These are phyloP conservation scores for Amiota minor DNA, from an alignment of 2,888 invertebrate genomes.

Conservation along the genomic window DNA sequence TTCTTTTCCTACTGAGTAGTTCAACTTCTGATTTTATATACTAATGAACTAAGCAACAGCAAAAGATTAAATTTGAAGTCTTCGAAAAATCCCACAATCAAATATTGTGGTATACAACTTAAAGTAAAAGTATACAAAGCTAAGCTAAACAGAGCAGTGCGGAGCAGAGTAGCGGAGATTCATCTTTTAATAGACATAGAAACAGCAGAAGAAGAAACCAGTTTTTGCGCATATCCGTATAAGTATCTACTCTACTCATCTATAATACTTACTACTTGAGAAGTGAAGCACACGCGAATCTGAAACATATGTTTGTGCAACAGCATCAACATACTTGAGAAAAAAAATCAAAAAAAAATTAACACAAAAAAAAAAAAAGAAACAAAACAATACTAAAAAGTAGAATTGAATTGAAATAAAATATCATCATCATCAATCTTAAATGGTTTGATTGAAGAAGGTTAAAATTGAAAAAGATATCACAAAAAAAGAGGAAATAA, in stretches of 20 bases:
- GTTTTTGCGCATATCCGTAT: not conserved
- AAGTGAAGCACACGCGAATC: conserved; percentile 17
- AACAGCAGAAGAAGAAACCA: not conserved
- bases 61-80: too few species aligned
- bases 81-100: too few species aligned
- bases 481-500: too few species aligned
- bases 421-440: too few species aligned
- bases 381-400: not conserved
- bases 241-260: not conserved
- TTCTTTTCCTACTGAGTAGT: too few species aligned
- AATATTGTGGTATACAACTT: too few species aligned
- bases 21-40: too few species aligned
- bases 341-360: conserved; percentile 1
- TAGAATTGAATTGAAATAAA: too few species aligned
- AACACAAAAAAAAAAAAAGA: not conserved
- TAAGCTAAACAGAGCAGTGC: not conserved
- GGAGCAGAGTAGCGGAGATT: not conserved
- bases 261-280: conserved; percentile 7
- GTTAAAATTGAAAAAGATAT: too few species aligned
- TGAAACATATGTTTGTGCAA: conserved; percentile 26
- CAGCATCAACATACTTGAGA: conserved; percentile 28
- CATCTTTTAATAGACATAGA: not conserved
- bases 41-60: too few species aligned
- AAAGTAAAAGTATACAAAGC: not conserved
- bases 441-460: too few species aligned